These are phyloP conservation scores for Halisarca cf. caerulea DNA, from an alignment of 37 sponge, comb jelly and placozoan species.

Conservation along the genomic window DNA sequence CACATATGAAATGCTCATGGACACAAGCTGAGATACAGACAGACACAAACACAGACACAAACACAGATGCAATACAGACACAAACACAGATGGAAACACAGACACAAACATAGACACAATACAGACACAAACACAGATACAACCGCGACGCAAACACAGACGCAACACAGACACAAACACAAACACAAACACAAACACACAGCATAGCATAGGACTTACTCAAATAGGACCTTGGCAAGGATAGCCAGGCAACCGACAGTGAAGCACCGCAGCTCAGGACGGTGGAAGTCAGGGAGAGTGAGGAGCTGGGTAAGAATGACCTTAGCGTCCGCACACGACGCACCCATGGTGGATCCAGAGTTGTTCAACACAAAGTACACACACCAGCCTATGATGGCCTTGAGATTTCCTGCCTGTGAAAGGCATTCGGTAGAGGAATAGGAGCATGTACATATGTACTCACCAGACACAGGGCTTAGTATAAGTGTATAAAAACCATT, in stretches of 20 bases:
- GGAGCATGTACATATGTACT: no score
- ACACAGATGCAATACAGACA: not conserved
- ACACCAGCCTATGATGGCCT: conserved; percentile 24
- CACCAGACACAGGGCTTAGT: no score
- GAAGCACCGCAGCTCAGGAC: conserved; percentile 23
- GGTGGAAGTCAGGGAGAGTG: conserved; percentile 12
- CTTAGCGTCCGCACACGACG: not conserved
- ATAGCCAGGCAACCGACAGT: not conserved
- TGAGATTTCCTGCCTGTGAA: not conserved
- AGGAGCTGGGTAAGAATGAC: conserved; percentile 4
- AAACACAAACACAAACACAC: not conserved
- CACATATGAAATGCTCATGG: no score
- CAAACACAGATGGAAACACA: not conserved
- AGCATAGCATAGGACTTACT: conserved; percentile 2
- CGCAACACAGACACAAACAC: not conserved
- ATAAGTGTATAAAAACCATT: no score
- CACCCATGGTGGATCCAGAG: not conserved
- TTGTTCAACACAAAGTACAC: not conserved
- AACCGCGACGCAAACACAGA: not conserved
- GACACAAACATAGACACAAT: no score
- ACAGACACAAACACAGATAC: not conserved
- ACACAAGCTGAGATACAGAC: no score
- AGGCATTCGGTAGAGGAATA: not conserved
- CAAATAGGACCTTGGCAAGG: not conserved
- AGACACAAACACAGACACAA: not conserved